Evolutionary conservation across 2,888 invertebrate species (phyloP), one percentile per base, ranked within the genome.

Genomic region (Linnaemya tessellans): DNA sequence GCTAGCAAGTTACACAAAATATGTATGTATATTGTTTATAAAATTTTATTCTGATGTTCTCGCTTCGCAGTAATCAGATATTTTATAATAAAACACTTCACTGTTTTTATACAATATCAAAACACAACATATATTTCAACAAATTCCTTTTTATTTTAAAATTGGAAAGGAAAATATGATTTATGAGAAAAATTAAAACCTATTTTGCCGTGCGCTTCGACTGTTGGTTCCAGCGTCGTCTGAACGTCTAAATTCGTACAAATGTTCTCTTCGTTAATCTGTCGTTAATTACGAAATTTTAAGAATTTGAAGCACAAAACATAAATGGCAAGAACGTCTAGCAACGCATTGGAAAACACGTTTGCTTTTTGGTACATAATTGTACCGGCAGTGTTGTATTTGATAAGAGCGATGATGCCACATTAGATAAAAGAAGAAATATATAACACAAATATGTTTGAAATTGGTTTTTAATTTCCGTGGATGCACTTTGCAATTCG

Each of bases 181-280:
- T 30, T 3, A 5, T 30, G 30, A 3, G 30, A 5, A 30, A 30
- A 30, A 30, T 30, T 30, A 3, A 3, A 30, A n/a, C 60, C 35
- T 18, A 18, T 22, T 71, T 67, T 71, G 64, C 73, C 80, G 68
- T 75, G 68, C 43, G 58, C 46, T 84, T 80, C 78, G 73, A 84
- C 81, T 67, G 81, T 70, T 73, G 62, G 41, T 25, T 51, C 78
- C 78, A 81, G 81, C 81, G 84, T 84, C 84, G 84, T 84, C 84
- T 84, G 22, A 65, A 49, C 79, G 67, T 80, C 75, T 80, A 77
- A 68, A 70, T 41, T 68, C 30, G 68, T 68, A 13, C 15, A 56
- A 64, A 68, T 64, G 30, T 43, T 70, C 58, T 78, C 62, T 78
- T 80, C 79, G 79, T 80, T 49, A 71, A 75, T 25, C 10, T 73